Percentiles rank a stretch among this genome's conserved stretches.
phyloP scores from a whole-genome alignment of 2,888 invertebrate species.

The Agonopterix alstromeriana region DNA sequence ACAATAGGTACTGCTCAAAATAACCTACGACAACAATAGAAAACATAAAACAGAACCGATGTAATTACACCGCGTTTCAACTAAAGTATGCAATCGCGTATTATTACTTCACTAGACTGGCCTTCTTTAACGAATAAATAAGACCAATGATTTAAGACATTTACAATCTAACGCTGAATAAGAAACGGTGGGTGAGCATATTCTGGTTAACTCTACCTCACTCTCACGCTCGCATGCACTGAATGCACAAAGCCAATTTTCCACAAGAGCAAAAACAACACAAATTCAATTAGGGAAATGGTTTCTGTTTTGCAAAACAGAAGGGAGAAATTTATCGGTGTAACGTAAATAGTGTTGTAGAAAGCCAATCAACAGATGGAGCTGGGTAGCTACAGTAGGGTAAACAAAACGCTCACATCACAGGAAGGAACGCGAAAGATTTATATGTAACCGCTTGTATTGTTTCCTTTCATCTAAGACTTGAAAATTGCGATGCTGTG shows the following conservation, averaged over 20 bases:
- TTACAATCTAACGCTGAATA: slow-evolving; percentile 34
- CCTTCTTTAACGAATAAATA: slow-evolving; percentile 1
- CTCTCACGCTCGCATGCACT: slow-evolving; percentile 54
- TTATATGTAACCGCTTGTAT: slow-evolving; percentile 1
- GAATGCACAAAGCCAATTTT: slow-evolving; percentile 66
- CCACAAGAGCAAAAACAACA: slow-evolving; percentile 63
- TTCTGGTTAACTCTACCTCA: slow-evolving; percentile 45
- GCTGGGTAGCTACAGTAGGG: slow-evolving; percentile 15
- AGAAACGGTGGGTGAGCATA: slow-evolving; percentile 35
- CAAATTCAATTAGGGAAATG: slow-evolving; percentile 70
- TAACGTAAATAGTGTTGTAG: slow-evolving; percentile 47
- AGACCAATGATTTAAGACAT: slow-evolving; percentile 31
- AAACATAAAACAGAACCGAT: no score
- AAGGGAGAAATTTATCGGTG: slow-evolving; percentile 51
- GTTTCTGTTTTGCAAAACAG: slow-evolving; percentile 52
- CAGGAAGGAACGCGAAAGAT: slow-evolving; percentile 10
- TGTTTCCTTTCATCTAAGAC: slow-evolving; percentile 1
- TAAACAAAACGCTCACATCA: slow-evolving; percentile 22
- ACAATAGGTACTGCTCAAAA: no score
- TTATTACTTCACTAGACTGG: not conserved
- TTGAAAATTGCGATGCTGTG: not conserved
- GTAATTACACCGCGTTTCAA: not conserved
- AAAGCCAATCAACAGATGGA: slow-evolving; percentile 54
- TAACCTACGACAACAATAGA: no score
- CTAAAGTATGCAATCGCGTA: not conserved